These are phyloP conservation scores for Alcis repandata DNA, from an alignment of 2,888 invertebrate species.

Conservation along the genomic window DNA sequence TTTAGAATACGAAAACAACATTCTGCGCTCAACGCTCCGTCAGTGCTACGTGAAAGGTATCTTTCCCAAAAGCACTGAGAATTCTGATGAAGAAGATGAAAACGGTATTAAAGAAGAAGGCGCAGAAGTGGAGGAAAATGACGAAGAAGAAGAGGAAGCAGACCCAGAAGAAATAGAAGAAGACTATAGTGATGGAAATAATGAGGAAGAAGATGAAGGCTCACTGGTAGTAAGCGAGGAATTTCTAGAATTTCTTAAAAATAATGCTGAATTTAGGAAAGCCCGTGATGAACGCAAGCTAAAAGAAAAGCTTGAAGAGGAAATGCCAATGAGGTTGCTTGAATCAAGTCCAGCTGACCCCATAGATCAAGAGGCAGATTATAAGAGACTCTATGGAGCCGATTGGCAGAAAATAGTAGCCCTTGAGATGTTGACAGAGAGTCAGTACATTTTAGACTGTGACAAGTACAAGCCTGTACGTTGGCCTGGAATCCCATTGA, in stretches of 20 bases:
- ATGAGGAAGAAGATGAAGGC: constrained; percentile 49
- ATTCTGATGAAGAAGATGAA: constrained; percentile 9
- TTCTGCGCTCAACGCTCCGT: constrained; percentile 83
- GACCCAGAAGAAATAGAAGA: constrained; percentile 44
- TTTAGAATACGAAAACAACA: constrained; percentile 86
- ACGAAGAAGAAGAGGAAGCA: constrained; percentile 46
- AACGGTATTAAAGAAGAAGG: constrained; percentile 12
- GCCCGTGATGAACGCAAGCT: constrained; percentile 58
- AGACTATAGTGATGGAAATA: constrained; percentile 40
- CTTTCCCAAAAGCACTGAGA: constrained; percentile 27
- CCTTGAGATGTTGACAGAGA: constrained; percentile 90
- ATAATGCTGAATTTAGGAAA: constrained; percentile 86
- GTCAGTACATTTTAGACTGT: constrained; percentile 88
- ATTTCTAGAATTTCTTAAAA: constrained; percentile 87
- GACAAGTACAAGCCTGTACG: constrained; percentile 87
- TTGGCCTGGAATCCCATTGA: constrained; percentile 92
- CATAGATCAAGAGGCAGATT: constrained; percentile 67
- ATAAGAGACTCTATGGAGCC: constrained; percentile 88
- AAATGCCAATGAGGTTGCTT: constrained; percentile 46
- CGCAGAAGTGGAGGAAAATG: constrained; percentile 22
- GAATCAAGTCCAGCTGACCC: constrained; percentile 54
- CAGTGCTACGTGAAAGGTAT: constrained; percentile 56
- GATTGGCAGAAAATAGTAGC: constrained; percentile 89
- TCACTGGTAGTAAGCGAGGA: constrained; percentile 88
- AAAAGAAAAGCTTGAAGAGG: constrained; percentile 54